Percentiles rank a stretch among this genome's conserved stretches.
Evolutionary conservation across 2,797 vertebrate genomes (phyloP).

Genomic region (Intellagama lesueurii): DNA sequence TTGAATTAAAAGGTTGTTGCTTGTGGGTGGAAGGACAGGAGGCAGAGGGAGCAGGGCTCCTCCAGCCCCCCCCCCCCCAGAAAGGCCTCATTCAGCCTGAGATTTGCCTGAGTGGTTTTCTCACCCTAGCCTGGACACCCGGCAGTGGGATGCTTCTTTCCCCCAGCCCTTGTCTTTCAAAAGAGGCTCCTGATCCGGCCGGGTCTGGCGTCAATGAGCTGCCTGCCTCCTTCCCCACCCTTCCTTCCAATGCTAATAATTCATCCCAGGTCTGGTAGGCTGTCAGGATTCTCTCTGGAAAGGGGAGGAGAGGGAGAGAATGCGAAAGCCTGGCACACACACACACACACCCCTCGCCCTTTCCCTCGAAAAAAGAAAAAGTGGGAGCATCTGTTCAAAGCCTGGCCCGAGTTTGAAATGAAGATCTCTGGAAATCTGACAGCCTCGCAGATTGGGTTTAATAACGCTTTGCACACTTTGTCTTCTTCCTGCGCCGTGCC

Average conservation of each 20-base stretch:
- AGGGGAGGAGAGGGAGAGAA: not conserved
- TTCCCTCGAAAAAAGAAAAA: not conserved
- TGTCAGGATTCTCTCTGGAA: not conserved
- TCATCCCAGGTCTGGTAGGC: constrained; percentile 18
- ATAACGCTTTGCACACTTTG: constrained; percentile 44
- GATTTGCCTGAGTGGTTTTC: not conserved
- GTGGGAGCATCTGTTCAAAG: constrained; percentile 49
- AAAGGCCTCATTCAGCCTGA: too few species aligned
- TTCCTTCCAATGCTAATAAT: not conserved
- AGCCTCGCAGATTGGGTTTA: constrained; percentile 65
- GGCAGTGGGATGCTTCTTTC: not conserved
- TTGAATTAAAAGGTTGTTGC: too few species aligned
- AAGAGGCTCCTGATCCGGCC: not conserved
- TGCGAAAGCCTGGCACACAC: not conserved
- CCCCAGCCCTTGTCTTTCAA: not conserved
- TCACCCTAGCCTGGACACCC: not conserved
- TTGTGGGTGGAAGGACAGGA: too few species aligned
- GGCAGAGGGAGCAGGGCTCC: too few species aligned
- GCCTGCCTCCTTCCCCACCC: not conserved
- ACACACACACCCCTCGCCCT: too few species aligned
- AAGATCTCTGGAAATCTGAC: constrained; percentile 58
- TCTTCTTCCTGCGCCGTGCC: constrained; percentile 28
- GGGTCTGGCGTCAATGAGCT: not conserved
- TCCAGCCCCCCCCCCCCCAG: too few species aligned
- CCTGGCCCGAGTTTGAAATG: constrained; percentile 50